Evolutionary conservation across 2,797 vertebrate species (phyloP).

Genomic region (Calcarius lapponicus): DNA sequence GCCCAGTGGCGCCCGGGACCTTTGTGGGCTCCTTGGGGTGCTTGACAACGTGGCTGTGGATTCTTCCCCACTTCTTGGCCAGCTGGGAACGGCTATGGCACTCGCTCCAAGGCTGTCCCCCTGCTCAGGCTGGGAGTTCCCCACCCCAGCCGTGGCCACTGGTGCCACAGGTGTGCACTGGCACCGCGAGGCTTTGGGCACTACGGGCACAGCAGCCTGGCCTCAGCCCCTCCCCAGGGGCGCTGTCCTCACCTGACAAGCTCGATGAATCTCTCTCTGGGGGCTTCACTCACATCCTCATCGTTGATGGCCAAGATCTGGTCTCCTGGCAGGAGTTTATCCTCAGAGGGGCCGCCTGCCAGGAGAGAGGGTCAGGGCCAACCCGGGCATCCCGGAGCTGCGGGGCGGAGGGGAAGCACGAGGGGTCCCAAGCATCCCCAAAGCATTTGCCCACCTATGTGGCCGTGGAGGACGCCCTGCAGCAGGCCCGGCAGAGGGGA

Average conservation of each 20-base stretch:
- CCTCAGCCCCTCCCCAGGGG: background rate
- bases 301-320: slow-evolving; percentile 97
- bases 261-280: slow-evolving; percentile 97
- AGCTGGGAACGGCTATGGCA: background rate
- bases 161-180: background rate
- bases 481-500: background rate
- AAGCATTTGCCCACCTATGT: fast-evolving
- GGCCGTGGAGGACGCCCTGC: background rate
- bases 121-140: background rate
- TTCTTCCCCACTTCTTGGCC: background rate
- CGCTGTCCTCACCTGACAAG: slow-evolving; percentile 88
- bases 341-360: slow-evolving; percentile 93
- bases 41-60: background rate
- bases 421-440: background rate
- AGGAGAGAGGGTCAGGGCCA: slow-evolving; percentile 59
- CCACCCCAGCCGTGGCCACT: background rate
- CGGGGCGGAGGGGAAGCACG: background rate
- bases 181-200: background rate
- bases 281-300: slow-evolving; percentile 93
- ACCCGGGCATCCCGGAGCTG: background rate
- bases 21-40: background rate
- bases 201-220: background rate
- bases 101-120: background rate
- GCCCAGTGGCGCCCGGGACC: background rate
- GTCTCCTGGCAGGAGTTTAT: slow-evolving; percentile 95